Evolutionary conservation across 2,888 invertebrate species (phyloP), one percentile per base, ranked within the genome.

Genomic region (Brachyptera risi): DNA sequence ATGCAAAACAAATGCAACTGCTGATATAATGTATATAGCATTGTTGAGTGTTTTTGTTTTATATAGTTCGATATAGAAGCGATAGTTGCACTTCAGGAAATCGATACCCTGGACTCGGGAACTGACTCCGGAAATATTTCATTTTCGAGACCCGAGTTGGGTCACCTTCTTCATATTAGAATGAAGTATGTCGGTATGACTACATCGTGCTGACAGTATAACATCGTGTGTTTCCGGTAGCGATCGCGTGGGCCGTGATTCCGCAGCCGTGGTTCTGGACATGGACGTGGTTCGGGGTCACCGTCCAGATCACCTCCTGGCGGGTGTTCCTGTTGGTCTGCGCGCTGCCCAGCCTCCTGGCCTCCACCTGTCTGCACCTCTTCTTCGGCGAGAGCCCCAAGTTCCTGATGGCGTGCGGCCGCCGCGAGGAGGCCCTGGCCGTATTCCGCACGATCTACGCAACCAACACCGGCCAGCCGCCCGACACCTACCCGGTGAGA

Each of bases 171-270:
- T n/a, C n/a, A n/a, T n/a, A n/a, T n/a, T n/a, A n/a, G n/a, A n/a
- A n/a, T n/a, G n/a, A n/a, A n/a, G n/a, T n/a, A n/a, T n/a, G n/a
- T n/a, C n/a, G n/a, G n/a, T n/a, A n/a, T n/a, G n/a, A n/a, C n/a
- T n/a, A n/a, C n/a, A n/a, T n/a, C n/a, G n/a, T n/a, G n/a, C n/a
- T n/a, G n/a, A n/a, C n/a, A n/a, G n/a, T n/a, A n/a, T n/a, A n/a
- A n/a, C n/a, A n/a, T n/a, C n/a, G n/a, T 11, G 31, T 47, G 65
- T 40, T 4, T 9, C 1, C 88, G 60, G 86, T 88, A 19, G 78
- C 83, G 35, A 69, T 92, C 59, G 92, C 91, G 5, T 88, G 88
- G 84, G 73, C 79, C 3, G 76, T 92, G 24, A 80, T 92, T 62
- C 87, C 89, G 0, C 76, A 81, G 47, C 71, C 79, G 21, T 26